These are phyloP conservation scores for Otis tarda DNA, from an alignment of 2,113 vertebrate genomes.

Conservation along the genomic window DNA sequence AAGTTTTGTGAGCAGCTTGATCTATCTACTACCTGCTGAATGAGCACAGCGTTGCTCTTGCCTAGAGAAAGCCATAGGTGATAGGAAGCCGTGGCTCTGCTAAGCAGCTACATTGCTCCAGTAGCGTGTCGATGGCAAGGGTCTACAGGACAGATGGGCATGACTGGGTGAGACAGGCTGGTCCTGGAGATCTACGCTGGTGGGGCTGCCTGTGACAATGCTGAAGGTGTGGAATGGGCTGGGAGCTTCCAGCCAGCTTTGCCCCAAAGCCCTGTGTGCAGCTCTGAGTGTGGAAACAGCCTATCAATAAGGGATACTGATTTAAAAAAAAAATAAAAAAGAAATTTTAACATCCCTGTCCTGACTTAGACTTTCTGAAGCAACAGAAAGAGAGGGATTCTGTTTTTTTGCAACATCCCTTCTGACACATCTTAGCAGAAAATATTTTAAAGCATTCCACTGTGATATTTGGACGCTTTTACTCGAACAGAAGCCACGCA, in stretches of 20 bases:
- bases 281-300: not conserved
- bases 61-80: not conserved
- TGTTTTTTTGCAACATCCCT: not conserved
- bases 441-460: not conserved
- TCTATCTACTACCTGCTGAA: not conserved
- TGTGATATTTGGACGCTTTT: not conserved
- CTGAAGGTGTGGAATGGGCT: not conserved
- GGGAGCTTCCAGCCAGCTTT: not conserved
- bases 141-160: not conserved
- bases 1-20: not conserved
- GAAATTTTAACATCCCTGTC: not conserved
- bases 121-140: not conserved
- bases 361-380: not conserved
- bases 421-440: not conserved
- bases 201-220: not conserved
- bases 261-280: not conserved
- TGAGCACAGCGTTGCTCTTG: not conserved
- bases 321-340: not conserved
- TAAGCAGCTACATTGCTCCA: not conserved
- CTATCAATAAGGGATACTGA: not conserved
- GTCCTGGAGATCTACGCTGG: not conserved
- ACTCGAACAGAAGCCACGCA: not conserved
- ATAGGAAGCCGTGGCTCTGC: not conserved
- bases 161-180: not conserved
- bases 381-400: not conserved